Conservation (phyloP, 1,140 invertebrate species). For the Tetramorium simillimum region DNA sequence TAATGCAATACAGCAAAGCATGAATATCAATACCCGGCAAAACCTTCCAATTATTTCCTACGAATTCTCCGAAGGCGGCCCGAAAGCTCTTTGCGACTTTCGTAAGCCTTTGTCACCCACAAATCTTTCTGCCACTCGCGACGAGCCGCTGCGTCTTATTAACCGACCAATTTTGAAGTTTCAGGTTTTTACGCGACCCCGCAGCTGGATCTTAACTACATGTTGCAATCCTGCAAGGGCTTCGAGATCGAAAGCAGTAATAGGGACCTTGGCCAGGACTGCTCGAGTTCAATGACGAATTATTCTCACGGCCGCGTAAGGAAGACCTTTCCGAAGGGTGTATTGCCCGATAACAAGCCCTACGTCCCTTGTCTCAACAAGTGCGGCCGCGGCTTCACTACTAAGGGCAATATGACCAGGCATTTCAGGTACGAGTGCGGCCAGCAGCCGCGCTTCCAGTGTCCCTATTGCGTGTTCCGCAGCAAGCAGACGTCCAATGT, state of each 20-base stretch:
- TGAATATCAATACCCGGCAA: slow-evolving; percentile 15
- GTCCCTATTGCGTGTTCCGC: slow-evolving; percentile 85
- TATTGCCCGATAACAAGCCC: slow-evolving; percentile 58
- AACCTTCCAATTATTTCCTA: background rate
- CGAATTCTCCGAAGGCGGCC: background rate
- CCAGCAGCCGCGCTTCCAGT: slow-evolving; percentile 88
- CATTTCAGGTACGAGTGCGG: slow-evolving; percentile 90
- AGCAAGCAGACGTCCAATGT: slow-evolving; percentile 80
- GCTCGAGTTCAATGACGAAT: slow-evolving; percentile 19
- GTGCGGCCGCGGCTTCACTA: slow-evolving; percentile 83
- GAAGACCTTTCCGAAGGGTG: slow-evolving; percentile 38
- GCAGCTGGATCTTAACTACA: slow-evolving; percentile 68
- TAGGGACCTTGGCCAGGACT: slow-evolving; percentile 22
- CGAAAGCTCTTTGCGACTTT: slow-evolving; percentile 14
- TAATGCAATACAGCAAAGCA: slow-evolving; percentile 43
- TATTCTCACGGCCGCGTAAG: slow-evolving; percentile 55
- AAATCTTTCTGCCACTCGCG: background rate
- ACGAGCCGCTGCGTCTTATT: background rate
- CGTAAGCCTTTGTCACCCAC: background rate
- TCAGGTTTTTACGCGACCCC: slow-evolving; percentile 71
- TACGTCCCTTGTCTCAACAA: slow-evolving; percentile 78
- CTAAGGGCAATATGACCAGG: slow-evolving; percentile 85
- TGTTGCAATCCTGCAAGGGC: slow-evolving; percentile 67
- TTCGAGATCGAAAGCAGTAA: slow-evolving; percentile 55
- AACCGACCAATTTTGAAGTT: slow-evolving; percentile 65